Evolutionary conservation across 2,113 vertebrate genomes (phyloP).

Genomic region (Sula dactylatra): DNA sequence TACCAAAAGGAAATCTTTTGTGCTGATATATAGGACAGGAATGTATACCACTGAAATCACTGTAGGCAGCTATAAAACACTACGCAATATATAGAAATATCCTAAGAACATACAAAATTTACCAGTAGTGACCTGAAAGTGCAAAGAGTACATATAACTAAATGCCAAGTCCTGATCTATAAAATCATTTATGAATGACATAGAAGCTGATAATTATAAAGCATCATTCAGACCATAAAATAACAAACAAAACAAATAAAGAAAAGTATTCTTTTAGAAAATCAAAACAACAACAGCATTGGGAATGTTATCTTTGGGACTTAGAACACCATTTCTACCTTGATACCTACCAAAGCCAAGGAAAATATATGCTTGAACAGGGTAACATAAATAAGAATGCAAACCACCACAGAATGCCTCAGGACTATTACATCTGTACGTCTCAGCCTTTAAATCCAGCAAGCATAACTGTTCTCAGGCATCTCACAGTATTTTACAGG

Average conservation of each 20-base stretch:
- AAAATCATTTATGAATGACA: slow-evolving; percentile 46
- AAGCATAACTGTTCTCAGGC: not conserved
- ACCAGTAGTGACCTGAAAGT: slow-evolving; percentile 53
- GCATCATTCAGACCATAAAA: slow-evolving; percentile 21
- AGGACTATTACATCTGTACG: not conserved
- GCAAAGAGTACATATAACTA: slow-evolving; percentile 51
- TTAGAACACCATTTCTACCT: slow-evolving; percentile 36
- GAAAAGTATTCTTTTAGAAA: not conserved
- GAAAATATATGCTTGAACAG: slow-evolving; percentile 2
- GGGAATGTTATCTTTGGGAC: slow-evolving; percentile 54
- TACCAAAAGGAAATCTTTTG: not conserved
- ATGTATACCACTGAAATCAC: slow-evolving; percentile 41
- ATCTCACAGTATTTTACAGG: slow-evolving; percentile 9
- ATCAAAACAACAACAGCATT: not conserved
- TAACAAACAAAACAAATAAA: slow-evolving; percentile 5
- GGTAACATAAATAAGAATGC: slow-evolving; percentile 23
- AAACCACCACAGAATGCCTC: slow-evolving; percentile 43
- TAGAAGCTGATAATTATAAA: slow-evolving; percentile 34
- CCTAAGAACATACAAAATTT: slow-evolving; percentile 53
- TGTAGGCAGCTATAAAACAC: slow-evolving; percentile 20
- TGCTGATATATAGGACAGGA: slow-evolving; percentile 28
- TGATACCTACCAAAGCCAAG: slow-evolving; percentile 24
- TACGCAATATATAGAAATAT: not conserved
- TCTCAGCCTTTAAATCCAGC: slow-evolving; percentile 41
- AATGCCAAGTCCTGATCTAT: slow-evolving; percentile 43